A percentile compares a stretch with the other conserved stretches of the same genome.
Conservation (phyloP, 2,113 vertebrate genomes). For the Cebus imitator region DNA sequence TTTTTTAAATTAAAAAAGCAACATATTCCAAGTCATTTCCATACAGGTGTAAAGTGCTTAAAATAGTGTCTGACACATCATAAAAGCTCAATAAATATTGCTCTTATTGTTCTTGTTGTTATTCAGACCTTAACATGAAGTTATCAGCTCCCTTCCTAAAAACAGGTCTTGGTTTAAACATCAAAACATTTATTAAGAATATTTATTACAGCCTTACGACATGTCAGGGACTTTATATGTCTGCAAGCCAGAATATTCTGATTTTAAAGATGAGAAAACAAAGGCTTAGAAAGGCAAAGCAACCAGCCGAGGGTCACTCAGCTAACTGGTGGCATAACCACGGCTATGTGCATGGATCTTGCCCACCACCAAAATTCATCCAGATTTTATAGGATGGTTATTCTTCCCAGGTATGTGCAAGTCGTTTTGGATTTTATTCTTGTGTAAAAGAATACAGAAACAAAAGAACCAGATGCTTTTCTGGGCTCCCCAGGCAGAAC, state of each 20-base stretch:
- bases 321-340: neutral
- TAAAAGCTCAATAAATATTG: neutral
- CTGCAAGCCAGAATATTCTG: neutral
- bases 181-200: neutral
- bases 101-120: neutral
- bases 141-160: neutral
- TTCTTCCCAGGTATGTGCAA: neutral
- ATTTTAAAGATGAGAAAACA: neutral
- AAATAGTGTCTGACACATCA: neutral
- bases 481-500: neutral
- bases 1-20: neutral
- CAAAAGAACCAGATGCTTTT: neutral
- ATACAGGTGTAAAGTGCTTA: neutral
- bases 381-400: neutral
- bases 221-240: neutral
- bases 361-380: neutral
- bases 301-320: neutral
- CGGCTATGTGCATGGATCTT: accelerated
- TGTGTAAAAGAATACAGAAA: neutral
- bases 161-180: neutral
- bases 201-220: neutral
- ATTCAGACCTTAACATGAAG: neutral
- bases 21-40: neutral
- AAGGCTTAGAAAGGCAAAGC: neutral
- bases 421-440: neutral